Base-by-base conservation (phyloP, 2,888 invertebrate species). In the Mystacides longicornis region DNA sequence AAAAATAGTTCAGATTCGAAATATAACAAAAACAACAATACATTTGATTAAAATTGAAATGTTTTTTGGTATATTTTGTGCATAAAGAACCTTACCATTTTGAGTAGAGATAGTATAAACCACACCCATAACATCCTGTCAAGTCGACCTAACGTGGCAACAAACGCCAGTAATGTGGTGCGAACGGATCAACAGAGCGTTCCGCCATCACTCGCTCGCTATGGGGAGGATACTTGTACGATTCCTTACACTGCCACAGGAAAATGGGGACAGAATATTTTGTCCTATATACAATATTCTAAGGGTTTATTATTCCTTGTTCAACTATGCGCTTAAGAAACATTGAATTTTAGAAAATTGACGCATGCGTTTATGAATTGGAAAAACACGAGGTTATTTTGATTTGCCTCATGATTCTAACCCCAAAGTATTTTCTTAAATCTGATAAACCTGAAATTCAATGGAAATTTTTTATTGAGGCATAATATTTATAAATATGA, bases 291-390 rank as follows among this genome's bases (percentile, higher is more conserved):
- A 3, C 3, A 3, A 37, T 37, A 3, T 37, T 16, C 14, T 7
- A n/a, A 37, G 16, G 37, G 37, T n/a, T 37, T 7, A 37, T 37
- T 7, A n/a, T 37, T 3, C 37, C 14, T n/a, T 14, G 14, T 14
- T n/a, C 14, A 37, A 7, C 14, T 7, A n/a, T 16, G 3, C 7
- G n/a, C n/a, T n/a, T n/a, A n/a, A n/a, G 37, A 37, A 14, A 16
- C 37, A 37, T 37, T 37, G 37, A 37, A 37, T 37, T 37, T 37
- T 14, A 14, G 16, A 37, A 3, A 27, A 11, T 27, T 5, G 4
- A 37, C 37, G 37, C 37, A 37, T 37, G 37, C 37, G 37, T 37
- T 16, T 37, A n/a, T 37, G n/a, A 37, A 16, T 37, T 37, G 37
- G n/a, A 37, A 7, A 27, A 11, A 37, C 37, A 37, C 16, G 37